Evolutionary conservation across 92 coral and sea anemone genomes (phyloP), one percentile per base, ranked within the genome.

Genomic region (Palythoa caribaeorum): DNA sequence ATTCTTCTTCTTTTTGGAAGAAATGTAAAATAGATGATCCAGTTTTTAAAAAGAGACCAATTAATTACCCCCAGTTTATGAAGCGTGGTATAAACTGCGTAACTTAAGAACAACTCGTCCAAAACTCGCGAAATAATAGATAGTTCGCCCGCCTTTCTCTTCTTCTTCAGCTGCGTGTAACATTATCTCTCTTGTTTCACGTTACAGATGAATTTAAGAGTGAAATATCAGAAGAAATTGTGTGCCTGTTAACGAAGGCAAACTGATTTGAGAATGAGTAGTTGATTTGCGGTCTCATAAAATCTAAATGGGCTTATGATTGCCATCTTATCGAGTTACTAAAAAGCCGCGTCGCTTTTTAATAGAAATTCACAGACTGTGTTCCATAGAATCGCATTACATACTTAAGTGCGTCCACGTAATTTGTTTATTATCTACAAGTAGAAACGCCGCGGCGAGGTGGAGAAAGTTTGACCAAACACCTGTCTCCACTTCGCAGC

Each of bases 401-500:
- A 77, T 52, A 14, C 83, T 77, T 77, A 77, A 77, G 68, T 53
- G 68, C 68, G 17, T 48, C 6, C n/a, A 14, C 66, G 60, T 63
- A 81, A 66, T 81, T 81, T 81, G 86, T 79, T 59, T 79, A 60
- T 79, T 63, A 63, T 79, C 52, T 38, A 40, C 28, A 28, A 1
- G 73, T 17, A 81, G 86, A 65, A 81, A 65, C 51, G 76, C 59
- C 59, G 86, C 86, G 20, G 38, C 14, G 35, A 60, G 66, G 73
- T 68, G 76, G 86, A 40, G n/a, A 66, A 66, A 21, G 13, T 47
- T 81, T 81, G 20, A 66, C 60, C 74, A 11, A 14, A 71, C 86
- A 81, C 62, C 86, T 81, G 86, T 47, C 39, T 40, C 74, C 19
- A 19, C 17, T 71, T 70, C 38, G 28, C 47, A 70, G 47, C 17